These are phyloP conservation scores for Hyphantria cunea DNA, from an alignment of 1,140 invertebrate genomes.

Conservation along the genomic window DNA sequence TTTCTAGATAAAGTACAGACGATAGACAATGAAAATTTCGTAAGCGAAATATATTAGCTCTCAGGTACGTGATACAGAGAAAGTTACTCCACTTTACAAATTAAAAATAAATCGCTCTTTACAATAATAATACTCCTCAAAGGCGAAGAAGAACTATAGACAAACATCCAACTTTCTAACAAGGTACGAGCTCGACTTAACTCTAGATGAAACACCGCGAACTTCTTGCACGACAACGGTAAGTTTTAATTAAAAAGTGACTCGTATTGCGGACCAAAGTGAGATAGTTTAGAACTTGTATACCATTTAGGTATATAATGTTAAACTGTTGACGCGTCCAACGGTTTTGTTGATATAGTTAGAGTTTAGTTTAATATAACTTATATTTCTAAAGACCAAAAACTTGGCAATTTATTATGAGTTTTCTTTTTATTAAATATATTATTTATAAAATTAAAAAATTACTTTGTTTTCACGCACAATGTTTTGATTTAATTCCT, in stretches of 20 bases:
- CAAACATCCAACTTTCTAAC: slow-evolving; percentile 67
- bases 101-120: slow-evolving; percentile 32
- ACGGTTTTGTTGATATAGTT: too few relatives aligned
- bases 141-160: slow-evolving; percentile 52
- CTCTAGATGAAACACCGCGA: slow-evolving; percentile 46
- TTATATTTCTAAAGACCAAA: too few relatives aligned
- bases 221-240: slow-evolving; percentile 49
- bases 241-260: slow-evolving; percentile 69
- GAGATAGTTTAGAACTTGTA: slow-evolving; percentile 9
- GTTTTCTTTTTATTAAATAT: too few relatives aligned
- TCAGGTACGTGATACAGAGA: slow-evolving; percentile 7
- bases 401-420: too few relatives aligned
- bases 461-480: too few relatives aligned
- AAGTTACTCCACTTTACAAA: slow-evolving; percentile 35
- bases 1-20: background rate
- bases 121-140: slow-evolving; percentile 55
- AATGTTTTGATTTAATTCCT: too few relatives aligned
- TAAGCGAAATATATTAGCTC: slow-evolving; percentile 1
- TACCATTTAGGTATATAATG: background rate
- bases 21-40: background rate
- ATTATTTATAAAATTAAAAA: too few relatives aligned
- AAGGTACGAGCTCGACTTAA: slow-evolving; percentile 44
- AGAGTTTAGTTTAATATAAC: too few relatives aligned
- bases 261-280: slow-evolving; percentile 28
- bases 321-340: background rate